Evolutionary conservation across 2,113 vertebrate genomes (phyloP), one percentile per base, ranked within the genome.

Genomic region (Carassius auratus): DNA sequence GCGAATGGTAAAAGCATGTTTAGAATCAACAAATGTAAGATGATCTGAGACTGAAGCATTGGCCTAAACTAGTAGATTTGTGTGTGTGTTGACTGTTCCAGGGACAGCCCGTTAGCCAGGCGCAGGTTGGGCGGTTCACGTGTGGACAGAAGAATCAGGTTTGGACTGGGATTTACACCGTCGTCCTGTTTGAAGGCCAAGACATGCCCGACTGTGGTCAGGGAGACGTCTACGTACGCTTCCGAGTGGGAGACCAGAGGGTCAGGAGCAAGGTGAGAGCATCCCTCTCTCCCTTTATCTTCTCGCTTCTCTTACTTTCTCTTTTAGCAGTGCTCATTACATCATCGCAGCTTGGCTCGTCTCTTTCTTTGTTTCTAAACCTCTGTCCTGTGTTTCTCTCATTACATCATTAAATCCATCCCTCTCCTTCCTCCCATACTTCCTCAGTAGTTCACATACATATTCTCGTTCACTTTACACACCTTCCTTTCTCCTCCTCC

Each of bases 211-310:
- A 94, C 86, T 90, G 93, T 1, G 93, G 93, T 48, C 89, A 95
- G 45, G 93, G 95, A 3, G 97, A 98, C 86, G 87, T 96, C 86
- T 99, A 97, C 50, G 97, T 98, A 61, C 95, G 96, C 90, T 96
- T 98, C 88, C 96, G 96, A 90, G 92, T 99, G 23, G 95, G 97
- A 68, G 96, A 98, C 78, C 97, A 99, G 92, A 97, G 95, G 89
- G 99, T 97, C 90, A 98, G 95, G 84, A 99, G 97, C 92, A 99
- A 97, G 96, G 98, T 99, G 84, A 82, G 89, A 45, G 26, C 48
- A 14, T 83, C 57, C 59, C 79, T 71, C 81, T 68, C 52, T 8
- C 36, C 45, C 38, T 83, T 78, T 12, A 13, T 68, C 62, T 17
- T 33, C 15, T 68, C 33, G 64, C 64, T 36, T 68, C 66, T 69